These are phyloP conservation scores for Brachycybe producta DNA, from an alignment of 2,888 invertebrate genomes.

Conservation along the genomic window DNA sequence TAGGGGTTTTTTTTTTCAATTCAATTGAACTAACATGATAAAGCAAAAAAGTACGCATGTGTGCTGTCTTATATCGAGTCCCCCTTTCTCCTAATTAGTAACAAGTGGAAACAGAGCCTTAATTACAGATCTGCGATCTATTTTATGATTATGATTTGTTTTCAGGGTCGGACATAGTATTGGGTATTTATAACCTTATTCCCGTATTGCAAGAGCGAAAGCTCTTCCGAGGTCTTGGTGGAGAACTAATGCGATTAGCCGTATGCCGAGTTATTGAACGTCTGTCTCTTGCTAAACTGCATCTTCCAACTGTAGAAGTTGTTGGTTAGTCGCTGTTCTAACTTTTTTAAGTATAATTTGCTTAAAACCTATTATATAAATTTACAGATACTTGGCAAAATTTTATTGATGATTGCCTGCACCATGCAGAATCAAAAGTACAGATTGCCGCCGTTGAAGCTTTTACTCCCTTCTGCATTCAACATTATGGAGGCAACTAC, in stretches of 20 bases:
- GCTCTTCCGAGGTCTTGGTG: slow-evolving; percentile 63
- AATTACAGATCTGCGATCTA: no score
- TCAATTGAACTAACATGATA: no score
- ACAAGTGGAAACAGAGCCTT: no score
- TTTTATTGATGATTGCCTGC: slow-evolving; percentile 61
- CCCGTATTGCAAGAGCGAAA: slow-evolving; percentile 46
- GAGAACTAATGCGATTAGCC: slow-evolving; percentile 79
- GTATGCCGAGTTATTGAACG: slow-evolving; percentile 64
- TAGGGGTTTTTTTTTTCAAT: no score
- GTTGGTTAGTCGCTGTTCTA: slow-evolving; percentile 44
- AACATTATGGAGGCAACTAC: slow-evolving; percentile 29
- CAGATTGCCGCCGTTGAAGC: slow-evolving; percentile 61
- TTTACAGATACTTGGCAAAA: slow-evolving; percentile 45
- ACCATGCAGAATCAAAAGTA: slow-evolving; percentile 54
- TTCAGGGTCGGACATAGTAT: slow-evolving; percentile 25
- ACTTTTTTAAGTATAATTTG: not conserved
- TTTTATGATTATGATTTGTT: no score
- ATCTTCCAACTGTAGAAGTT: slow-evolving; percentile 45
- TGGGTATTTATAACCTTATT: slow-evolving; percentile 42
- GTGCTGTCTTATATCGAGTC: no score
- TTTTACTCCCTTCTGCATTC: slow-evolving; percentile 48
- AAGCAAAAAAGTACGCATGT: no score
- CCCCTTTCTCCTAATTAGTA: no score
- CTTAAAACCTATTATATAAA: not conserved
- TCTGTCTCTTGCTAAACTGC: slow-evolving; percentile 54